Conservation (phyloP, 2,888 invertebrate species). For the Cephus pygmeus region DNA sequence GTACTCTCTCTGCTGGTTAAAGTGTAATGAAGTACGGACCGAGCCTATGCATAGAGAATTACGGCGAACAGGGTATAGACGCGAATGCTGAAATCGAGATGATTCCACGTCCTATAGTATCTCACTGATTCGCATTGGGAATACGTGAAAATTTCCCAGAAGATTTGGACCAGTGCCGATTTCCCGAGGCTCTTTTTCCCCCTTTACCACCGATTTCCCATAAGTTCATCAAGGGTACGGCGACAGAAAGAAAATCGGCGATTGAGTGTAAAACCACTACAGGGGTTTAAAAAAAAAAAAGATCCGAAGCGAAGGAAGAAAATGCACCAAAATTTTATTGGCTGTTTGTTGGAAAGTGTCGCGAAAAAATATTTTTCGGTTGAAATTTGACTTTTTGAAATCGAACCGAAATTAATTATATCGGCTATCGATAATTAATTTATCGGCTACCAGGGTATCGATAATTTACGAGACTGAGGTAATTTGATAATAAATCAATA, state of each 20-base stretch:
- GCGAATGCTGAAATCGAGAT: neutral
- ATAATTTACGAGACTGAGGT: neutral
- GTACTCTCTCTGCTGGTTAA: neutral
- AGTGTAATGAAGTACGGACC: neutral
- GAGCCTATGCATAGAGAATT: neutral
- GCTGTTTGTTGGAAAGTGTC: slow-evolving; percentile 35
- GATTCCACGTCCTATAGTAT: neutral
- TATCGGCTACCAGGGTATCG: too few species aligned
- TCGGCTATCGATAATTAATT: neutral
- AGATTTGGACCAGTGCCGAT: neutral
- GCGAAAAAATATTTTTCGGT: slow-evolving; percentile 37
- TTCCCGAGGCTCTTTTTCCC: neutral
- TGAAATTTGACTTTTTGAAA: slow-evolving; percentile 27
- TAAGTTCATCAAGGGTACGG: neutral
- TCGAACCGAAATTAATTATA: neutral
- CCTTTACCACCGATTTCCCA: neutral
- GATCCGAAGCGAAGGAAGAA: neutral
- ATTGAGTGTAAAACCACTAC: neutral
- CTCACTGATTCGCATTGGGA: neutral
- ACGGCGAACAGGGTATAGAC: neutral
- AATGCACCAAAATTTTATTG: neutral
- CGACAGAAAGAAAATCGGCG: neutral
- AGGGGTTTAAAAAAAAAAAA: neutral
- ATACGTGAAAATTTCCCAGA: neutral
- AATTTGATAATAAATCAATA: neutral